Evolutionary conservation across 2,113 vertebrate genomes (phyloP).

Genomic region (Neopipo cinnamomea): DNA sequence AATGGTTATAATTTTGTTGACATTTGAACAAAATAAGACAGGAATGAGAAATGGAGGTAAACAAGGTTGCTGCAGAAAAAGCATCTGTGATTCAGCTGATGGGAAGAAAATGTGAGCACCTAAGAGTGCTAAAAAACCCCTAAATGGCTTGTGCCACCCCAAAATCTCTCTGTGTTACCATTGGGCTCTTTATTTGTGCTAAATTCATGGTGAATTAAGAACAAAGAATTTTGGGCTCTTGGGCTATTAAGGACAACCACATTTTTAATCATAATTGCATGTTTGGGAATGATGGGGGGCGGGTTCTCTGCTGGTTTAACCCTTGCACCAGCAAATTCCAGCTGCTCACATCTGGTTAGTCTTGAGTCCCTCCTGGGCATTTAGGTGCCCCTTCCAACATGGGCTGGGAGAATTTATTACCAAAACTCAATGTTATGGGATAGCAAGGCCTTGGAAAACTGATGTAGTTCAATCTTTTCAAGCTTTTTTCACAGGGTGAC

Average conservation of each 20-base stretch:
- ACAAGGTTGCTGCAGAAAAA: not conserved
- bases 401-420: not conserved
- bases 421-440: not conserved
- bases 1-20: conserved; percentile 17
- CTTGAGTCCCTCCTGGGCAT: not conserved
- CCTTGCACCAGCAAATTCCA: not conserved
- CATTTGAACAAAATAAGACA: conserved; percentile 24
- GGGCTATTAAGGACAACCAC: not conserved
- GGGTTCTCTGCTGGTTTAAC: not conserved
- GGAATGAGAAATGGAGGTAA: not conserved
- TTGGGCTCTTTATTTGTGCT: not conserved
- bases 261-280: not conserved
- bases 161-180: not conserved
- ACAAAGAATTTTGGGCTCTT: not conserved
- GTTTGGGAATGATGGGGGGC: not conserved
- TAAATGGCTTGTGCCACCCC: not conserved
- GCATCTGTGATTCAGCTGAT: not conserved
- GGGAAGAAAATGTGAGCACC: not conserved
- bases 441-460: not conserved
- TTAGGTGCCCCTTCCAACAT: not conserved
- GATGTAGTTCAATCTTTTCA: not conserved
- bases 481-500: not conserved
- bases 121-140: not conserved
- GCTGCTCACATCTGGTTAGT: not conserved
- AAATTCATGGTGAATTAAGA: not conserved